Evolutionary conservation across 1,140 invertebrate species (phyloP).

Genomic region (Diprion similis): DNA sequence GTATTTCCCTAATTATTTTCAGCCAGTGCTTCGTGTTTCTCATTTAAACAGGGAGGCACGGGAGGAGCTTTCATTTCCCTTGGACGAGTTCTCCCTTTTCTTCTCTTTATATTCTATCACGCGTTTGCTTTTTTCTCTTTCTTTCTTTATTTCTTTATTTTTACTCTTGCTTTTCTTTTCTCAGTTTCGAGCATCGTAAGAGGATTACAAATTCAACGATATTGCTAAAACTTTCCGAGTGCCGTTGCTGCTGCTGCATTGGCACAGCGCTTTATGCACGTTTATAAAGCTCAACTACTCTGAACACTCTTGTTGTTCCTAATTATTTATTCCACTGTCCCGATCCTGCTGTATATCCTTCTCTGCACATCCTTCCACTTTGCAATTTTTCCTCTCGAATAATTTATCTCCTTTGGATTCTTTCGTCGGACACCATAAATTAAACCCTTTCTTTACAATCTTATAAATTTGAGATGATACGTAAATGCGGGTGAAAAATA

Average conservation of each 20-base stretch:
- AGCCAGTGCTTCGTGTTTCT: constrained; percentile 19
- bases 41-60: constrained; percentile 4
- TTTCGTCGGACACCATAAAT: not conserved
- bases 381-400: too few relatives aligned
- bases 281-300: not conserved
- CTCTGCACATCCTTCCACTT: too few relatives aligned
- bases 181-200: not conserved
- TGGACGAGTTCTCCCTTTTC: not conserved
- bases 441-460: not conserved
- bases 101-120: too few relatives aligned
- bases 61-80: constrained; percentile 1
- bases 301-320: not conserved
- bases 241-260: not conserved
- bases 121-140: not conserved
- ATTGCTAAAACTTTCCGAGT: not conserved
- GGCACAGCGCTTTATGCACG: not conserved
- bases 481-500: too few relatives aligned
- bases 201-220: constrained; percentile 11
- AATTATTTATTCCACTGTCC: not conserved
- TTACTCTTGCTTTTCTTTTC: not conserved
- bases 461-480: not conserved
- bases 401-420: too few relatives aligned
- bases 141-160: not conserved
- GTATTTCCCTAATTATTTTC: constrained; percentile 38
- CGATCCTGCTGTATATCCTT: not conserved